Conservation (phyloP, 2,888 invertebrate genomes). For the Drosophila macrospina region DNA sequence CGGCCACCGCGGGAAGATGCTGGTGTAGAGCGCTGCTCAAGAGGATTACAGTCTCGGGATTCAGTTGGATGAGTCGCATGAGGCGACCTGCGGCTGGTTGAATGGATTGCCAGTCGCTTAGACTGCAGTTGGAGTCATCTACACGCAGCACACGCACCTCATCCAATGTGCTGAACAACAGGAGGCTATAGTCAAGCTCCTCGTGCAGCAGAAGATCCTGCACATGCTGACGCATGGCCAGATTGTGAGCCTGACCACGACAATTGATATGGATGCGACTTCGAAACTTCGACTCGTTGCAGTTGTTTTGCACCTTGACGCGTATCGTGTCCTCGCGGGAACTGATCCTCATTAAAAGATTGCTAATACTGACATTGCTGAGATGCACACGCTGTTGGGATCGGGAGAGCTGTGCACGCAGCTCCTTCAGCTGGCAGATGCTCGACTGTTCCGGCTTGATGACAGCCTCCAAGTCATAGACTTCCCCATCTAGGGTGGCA, state of each 20-base stretch:
- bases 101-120: constrained; percentile 80
- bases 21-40: constrained; percentile 58
- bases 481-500: constrained; percentile 30
- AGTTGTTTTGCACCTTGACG: constrained; percentile 75
- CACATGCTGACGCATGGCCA: constrained; percentile 75
- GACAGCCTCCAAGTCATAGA: constrained; percentile 38
- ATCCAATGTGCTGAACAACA: constrained; percentile 72
- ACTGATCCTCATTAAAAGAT: constrained; percentile 39
- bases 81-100: constrained; percentile 68
- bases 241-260: constrained; percentile 51
- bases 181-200: constrained; percentile 36
- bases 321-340: constrained; percentile 21
- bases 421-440: constrained; percentile 55
- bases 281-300: constrained; percentile 54
- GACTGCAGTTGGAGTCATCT: constrained; percentile 47
- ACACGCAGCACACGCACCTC: constrained; percentile 81
- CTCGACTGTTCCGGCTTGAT: constrained; percentile 21
- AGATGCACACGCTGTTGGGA: constrained; percentile 58
- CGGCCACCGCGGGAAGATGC: constrained; percentile 68
- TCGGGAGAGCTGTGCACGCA: constrained; percentile 61
- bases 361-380: constrained; percentile 46
- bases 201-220: constrained; percentile 43
- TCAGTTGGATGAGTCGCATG: constrained; percentile 61
- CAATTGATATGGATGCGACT: constrained; percentile 72
- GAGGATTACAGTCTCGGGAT: constrained; percentile 42